Evolutionary conservation across 2,888 invertebrate genomes (phyloP).

Genomic region (Nymphalis c-album): DNA sequence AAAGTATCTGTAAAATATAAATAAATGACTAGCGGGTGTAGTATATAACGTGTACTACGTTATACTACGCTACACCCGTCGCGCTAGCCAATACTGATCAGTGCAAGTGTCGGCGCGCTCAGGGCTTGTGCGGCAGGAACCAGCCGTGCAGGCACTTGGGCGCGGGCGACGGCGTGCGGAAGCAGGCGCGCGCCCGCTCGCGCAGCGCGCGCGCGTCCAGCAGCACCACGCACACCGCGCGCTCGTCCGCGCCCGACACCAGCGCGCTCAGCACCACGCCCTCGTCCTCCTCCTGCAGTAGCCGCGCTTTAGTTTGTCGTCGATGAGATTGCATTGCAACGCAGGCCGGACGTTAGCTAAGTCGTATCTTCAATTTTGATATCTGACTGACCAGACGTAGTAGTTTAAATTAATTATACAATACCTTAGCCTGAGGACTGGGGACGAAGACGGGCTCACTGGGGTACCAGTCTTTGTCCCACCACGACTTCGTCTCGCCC

Average conservation of each 20-base stretch:
- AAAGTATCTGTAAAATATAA: too few relatives aligned
- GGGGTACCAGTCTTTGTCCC: constrained; percentile 87
- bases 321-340: too few relatives aligned
- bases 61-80: too few relatives aligned
- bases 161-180: constrained; percentile 85
- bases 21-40: too few relatives aligned
- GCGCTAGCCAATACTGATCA: too few relatives aligned
- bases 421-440: constrained; percentile 80
- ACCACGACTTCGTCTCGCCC: constrained; percentile 85
- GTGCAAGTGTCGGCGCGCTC: too few relatives aligned
- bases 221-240: constrained; percentile 84
- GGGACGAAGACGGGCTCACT: constrained; percentile 93
- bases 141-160: constrained; percentile 94
- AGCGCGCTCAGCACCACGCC: constrained; percentile 86
- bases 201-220: constrained; percentile 85
- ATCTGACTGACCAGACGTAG: too few relatives aligned
- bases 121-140: constrained; percentile 75
- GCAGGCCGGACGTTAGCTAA: too few relatives aligned
- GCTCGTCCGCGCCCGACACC: constrained; percentile 83
- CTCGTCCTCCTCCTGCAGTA: constrained; percentile 84
- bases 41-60: too few relatives aligned
- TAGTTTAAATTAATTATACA: neutral
- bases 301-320: neutral
- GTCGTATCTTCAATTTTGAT: too few relatives aligned
- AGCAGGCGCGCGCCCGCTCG: constrained; percentile 87